Evolutionary conservation across 2,888 invertebrate species (phyloP).

Genomic region (Philaethria dido): DNA sequence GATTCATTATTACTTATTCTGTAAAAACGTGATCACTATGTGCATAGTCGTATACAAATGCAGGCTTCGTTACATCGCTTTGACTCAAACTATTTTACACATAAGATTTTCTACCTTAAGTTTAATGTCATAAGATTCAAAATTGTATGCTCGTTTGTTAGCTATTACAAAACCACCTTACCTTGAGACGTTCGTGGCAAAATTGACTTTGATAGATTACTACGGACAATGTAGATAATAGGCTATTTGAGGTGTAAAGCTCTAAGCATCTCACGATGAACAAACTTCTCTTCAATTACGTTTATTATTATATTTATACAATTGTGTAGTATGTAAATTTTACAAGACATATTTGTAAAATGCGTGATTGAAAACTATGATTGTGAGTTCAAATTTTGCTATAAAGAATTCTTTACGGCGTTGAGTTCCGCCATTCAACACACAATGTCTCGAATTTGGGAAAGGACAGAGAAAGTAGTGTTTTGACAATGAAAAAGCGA

Average conservation of each 20-base stretch:
- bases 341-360: background rate
- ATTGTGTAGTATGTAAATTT: background rate
- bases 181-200: slow-evolving; percentile 65
- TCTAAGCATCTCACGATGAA: slow-evolving; percentile 42
- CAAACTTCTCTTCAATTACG: slow-evolving; percentile 9
- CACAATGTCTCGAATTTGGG: background rate
- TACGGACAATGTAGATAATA: slow-evolving; percentile 50
- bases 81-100: slow-evolving; percentile 32
- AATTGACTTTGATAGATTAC: slow-evolving; percentile 62
- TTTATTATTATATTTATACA: slow-evolving; percentile 1
- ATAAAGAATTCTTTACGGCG: no score
- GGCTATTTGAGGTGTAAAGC: slow-evolving; percentile 49
- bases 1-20: slow-evolving; percentile 47
- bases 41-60: slow-evolving; percentile 64
- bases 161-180: slow-evolving; percentile 48
- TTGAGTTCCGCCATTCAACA: background rate
- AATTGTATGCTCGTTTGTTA: slow-evolving; percentile 29
- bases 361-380: background rate
- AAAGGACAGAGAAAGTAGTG: no score
- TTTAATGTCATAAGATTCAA: slow-evolving; percentile 32
- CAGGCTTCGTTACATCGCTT: slow-evolving; percentile 46
- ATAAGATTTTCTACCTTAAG: slow-evolving; percentile 21
- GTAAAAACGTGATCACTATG: slow-evolving; percentile 57
- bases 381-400: background rate
- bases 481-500: no score